Evolutionary conservation across 2,888 invertebrate species (phyloP).

Genomic region (Leucophora obtusa): DNA sequence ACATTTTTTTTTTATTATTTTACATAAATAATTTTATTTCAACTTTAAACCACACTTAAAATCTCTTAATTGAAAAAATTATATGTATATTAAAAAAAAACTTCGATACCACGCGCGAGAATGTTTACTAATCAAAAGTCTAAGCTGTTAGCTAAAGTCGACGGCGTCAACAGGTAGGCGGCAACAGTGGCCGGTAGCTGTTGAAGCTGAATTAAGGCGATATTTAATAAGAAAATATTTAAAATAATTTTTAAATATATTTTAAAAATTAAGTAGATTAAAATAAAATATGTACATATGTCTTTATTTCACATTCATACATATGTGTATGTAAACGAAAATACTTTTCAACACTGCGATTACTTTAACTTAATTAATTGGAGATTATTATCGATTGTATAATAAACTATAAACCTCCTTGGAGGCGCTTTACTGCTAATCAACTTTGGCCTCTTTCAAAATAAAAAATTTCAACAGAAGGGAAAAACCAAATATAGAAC

Average conservation of each 20-base stretch:
- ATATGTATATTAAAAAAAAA: not conserved
- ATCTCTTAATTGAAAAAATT: not conserved
- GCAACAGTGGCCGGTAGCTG: not conserved
- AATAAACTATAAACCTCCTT: not conserved
- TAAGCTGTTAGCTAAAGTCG: not conserved
- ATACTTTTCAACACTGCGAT: not conserved
- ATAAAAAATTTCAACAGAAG: not conserved
- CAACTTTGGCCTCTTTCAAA: conserved; percentile 2
- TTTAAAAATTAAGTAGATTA: conserved; percentile 8
- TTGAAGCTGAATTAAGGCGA: not conserved
- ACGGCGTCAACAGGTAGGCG: not conserved
- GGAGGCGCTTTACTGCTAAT: not conserved
- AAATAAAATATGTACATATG: not conserved
- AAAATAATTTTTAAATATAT: conserved; percentile 10
- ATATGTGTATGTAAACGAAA: not conserved
- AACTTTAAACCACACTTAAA: not conserved
- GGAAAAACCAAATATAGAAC: not conserved
- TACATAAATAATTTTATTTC: not conserved
- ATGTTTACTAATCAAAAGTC: not conserved
- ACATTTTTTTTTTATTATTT: conserved; percentile 14
- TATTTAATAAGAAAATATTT: conserved; percentile 5
- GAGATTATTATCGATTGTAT: conserved; percentile 1
- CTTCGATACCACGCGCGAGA: not conserved
- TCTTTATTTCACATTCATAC: too few species aligned
- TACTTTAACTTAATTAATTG: conserved; percentile 4